Evolutionary conservation across 2,888 invertebrate genomes (phyloP), one percentile per base, ranked within the genome.

Genomic region (Taphrorychus bicolor): DNA sequence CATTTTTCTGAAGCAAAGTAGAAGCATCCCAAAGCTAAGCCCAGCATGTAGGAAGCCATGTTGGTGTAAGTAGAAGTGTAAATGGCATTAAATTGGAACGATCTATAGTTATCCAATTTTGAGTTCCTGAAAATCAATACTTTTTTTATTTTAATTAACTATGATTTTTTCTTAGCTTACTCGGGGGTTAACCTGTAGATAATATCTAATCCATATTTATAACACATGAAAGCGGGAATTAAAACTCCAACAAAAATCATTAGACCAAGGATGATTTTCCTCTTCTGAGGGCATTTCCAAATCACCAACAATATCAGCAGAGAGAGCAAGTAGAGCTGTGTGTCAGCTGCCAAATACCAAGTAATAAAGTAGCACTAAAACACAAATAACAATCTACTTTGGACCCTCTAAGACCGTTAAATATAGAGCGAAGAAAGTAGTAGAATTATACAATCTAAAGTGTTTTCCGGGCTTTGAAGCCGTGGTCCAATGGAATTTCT

Each of bases 331-430:
- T 79, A 81, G 21, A 80, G 63, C 66, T 81, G 81, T 0, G 76
- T 79, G 61, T 81, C 81, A 3, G 77, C 69, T 19, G 79, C 77
- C 24, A 80, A 67, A 70, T 79, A 81, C 81, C 81, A 80, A 1
- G 77, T 76, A 64, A 80, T 78, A 60, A 76, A 76, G 51, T 79
- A 62, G 65, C 80, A 79, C 79, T 80, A 58, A 69, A 14, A 45
- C 32, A 32, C 3, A 32, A 32, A 9, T 32, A 9, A 32, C 32
- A 32, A 2, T 32, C 11, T 3, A 2, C 11, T 32, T 32, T 32
- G n/a, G n/a, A n/a, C n/a, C n/a, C n/a, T n/a, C n/a, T n/a, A n/a
- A n/a, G n/a, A n/a, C n/a, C n/a, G n/a, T n/a, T n/a, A n/a, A n/a
- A n/a, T n/a, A n/a, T n/a, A n/a, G n/a, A n/a, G n/a, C n/a, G n/a